A percentile compares a stretch with the other conserved stretches of the same genome.
These are phyloP conservation scores for Drosophila mojavensis DNA, from an alignment of 1,140 invertebrate genomes.

Conservation along the genomic window DNA sequence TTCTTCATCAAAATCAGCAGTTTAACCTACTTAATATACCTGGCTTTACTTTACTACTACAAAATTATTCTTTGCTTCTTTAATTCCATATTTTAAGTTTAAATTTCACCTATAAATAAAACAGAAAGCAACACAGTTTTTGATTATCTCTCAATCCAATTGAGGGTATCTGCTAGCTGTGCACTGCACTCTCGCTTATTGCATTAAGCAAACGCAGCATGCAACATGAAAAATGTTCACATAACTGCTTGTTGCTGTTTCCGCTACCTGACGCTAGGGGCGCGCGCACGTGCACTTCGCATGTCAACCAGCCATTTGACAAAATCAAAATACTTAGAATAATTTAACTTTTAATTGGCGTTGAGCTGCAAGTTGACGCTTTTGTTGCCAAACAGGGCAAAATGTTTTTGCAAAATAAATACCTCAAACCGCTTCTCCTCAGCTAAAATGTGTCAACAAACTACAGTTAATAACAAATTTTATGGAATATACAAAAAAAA, in stretches of 20 bases:
- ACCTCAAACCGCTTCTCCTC: no score
- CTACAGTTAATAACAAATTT: conserved; percentile 18
- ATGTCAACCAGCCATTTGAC: conserved; percentile 63
- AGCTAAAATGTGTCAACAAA: conserved; percentile 40
- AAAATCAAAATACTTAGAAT: conserved; percentile 74
- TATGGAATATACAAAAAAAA: conserved; percentile 19
- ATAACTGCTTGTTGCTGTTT: conserved; percentile 15
- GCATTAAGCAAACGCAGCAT: conserved; percentile 33
- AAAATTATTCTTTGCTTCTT: no score
- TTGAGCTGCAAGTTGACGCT: conserved; percentile 59
- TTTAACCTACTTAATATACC: no score
- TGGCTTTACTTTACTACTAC: no score
- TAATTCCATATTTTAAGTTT: no score
- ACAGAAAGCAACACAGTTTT: no score
- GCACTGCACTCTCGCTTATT: background rate
- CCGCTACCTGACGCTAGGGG: conserved; percentile 10
- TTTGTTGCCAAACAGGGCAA: conserved; percentile 53
- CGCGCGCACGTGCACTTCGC: conserved; percentile 35
- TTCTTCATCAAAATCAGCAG: no score
- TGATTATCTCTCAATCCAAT: no score
- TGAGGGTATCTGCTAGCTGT: no score
- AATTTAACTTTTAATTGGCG: conserved; percentile 78
- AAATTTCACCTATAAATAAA: no score
- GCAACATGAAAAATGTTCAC: conserved; percentile 1
- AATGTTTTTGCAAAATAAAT: conserved; percentile 15